Evolutionary conservation across 2,888 invertebrate genomes (phyloP).

Genomic region (Drosophila sordidapex): DNA sequence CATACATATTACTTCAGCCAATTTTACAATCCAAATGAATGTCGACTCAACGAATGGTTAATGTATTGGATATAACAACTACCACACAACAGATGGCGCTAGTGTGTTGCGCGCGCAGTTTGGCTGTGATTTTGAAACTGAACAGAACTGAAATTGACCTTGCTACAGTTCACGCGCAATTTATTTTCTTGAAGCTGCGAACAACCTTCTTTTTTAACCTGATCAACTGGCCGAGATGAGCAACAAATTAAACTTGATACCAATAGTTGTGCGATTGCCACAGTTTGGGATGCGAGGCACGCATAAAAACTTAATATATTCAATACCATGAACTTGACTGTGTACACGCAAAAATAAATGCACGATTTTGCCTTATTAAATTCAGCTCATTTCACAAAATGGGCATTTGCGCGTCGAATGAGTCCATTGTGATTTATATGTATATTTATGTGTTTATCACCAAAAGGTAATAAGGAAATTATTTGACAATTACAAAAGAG

Average conservation of each 20-base stretch:
- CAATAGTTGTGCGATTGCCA: constrained; percentile 1
- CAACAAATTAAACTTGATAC: background rate
- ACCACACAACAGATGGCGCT: constrained; percentile 24
- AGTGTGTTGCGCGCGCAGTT: background rate
- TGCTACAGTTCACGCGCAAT: constrained; percentile 23
- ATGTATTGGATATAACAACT: fast-evolving
- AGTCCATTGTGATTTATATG: constrained; percentile 16
- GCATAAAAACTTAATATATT: constrained; percentile 39
- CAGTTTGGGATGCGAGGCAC: constrained; percentile 39
- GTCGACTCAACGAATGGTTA: background rate
- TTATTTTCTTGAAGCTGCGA: background rate
- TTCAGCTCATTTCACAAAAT: constrained; percentile 50
- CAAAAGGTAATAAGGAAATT: constrained; percentile 51
- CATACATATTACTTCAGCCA: background rate
- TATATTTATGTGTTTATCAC: constrained; percentile 32
- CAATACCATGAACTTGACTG: constrained; percentile 62
- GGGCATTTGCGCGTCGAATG: constrained; percentile 1
- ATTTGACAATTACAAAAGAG: constrained; percentile 25
- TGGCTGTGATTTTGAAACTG: background rate
- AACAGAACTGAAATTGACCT: constrained; percentile 21
- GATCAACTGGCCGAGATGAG: constrained; percentile 11
- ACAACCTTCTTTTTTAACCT: constrained; percentile 27
- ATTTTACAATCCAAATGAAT: background rate
- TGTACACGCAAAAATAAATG: constrained; percentile 21
- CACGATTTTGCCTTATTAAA: constrained; percentile 55